Conservation (phyloP, 2,888 invertebrate species). For the Amphiduros pacificus region DNA sequence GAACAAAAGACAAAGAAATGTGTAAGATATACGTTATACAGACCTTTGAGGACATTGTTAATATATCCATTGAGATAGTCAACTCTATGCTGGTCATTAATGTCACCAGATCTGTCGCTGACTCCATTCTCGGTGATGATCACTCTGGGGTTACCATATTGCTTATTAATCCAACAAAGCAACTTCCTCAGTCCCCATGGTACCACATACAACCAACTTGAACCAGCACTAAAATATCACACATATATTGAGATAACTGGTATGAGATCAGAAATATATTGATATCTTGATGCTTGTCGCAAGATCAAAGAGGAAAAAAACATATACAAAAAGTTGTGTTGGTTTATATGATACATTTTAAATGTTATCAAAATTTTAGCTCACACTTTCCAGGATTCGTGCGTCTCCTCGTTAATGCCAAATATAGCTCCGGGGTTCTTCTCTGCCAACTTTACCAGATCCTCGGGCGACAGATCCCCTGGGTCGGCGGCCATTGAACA, state of each 20-base stretch:
- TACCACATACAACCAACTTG: constrained; percentile 27
- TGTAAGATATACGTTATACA: too few species aligned
- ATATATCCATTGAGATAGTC: constrained; percentile 45
- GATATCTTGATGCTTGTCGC: too few species aligned
- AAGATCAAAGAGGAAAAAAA: too few species aligned
- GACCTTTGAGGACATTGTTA: constrained; percentile 55
- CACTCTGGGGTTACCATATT: constrained; percentile 26
- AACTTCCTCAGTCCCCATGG: constrained; percentile 29
- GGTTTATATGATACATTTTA: too few species aligned
- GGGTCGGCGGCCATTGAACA: constrained; percentile 12
- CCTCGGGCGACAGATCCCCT: background rate
- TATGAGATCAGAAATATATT: too few species aligned
- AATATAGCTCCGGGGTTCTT: background rate
- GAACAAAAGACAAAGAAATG: too few species aligned
- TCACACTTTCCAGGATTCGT: constrained; percentile 24
- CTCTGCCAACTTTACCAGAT: background rate
- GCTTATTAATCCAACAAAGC: constrained; percentile 25
- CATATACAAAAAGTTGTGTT: too few species aligned
- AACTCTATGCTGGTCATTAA: constrained; percentile 46
- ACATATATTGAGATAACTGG: too few species aligned
- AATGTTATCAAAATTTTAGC: constrained; percentile 8
- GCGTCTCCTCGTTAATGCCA: constrained; percentile 11
- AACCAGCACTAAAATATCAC: too few species aligned
- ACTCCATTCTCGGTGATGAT: constrained; percentile 33
- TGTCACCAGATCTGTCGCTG: constrained; percentile 34